These are phyloP conservation scores for Antedon bifida DNA, from an alignment of 35 echinoderm and acorn worm genomes.

Conservation along the genomic window DNA sequence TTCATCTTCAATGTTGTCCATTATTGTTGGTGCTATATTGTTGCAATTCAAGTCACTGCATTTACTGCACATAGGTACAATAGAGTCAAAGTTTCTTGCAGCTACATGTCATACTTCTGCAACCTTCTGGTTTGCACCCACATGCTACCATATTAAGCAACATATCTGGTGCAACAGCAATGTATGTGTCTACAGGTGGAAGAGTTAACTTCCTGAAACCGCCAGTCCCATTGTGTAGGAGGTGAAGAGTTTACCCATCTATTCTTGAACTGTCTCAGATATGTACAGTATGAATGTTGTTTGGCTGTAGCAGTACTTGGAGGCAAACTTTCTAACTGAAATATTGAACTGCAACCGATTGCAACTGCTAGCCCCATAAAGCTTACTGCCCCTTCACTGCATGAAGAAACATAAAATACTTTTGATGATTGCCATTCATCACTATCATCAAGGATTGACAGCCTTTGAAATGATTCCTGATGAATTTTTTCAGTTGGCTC, in stretches of 20 bases:
- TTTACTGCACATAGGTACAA: slow-evolving; percentile 3
- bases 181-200: background rate
- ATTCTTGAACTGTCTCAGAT: slow-evolving; percentile 19
- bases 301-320: background rate
- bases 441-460: too few relatives aligned
- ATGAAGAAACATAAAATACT: too few relatives aligned
- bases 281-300: too few relatives aligned
- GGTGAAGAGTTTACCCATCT: background rate
- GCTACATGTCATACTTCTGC: slow-evolving; percentile 2
- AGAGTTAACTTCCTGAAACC: background rate
- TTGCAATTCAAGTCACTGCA: background rate
- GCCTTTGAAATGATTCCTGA: too few relatives aligned
- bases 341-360: too few relatives aligned
- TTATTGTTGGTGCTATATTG: background rate
- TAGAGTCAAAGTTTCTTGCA: slow-evolving; percentile 16
- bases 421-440: too few relatives aligned
- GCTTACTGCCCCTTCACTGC: too few relatives aligned
- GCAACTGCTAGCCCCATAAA: too few relatives aligned
- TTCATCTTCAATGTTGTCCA: too few relatives aligned
- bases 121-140: slow-evolving; percentile 9
- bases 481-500: too few relatives aligned
- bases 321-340: too few relatives aligned
- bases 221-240: slow-evolving; percentile 5
- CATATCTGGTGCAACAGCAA: background rate
- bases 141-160: slow-evolving; percentile 12